Evolutionary conservation across 2,888 invertebrate genomes (phyloP).

Genomic region (Marronus borbonicus): DNA sequence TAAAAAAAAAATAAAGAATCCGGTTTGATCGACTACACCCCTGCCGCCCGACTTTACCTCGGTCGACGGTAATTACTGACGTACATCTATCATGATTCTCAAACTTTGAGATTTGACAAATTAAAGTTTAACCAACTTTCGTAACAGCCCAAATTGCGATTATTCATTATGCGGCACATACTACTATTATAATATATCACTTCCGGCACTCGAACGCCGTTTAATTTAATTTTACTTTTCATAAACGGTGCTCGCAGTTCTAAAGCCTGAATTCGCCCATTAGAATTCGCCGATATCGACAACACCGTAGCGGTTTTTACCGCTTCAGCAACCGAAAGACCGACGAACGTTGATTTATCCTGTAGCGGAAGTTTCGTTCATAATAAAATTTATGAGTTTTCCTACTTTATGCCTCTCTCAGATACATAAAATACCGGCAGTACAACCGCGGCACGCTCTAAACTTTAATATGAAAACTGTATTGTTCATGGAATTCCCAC

Average conservation of each 20-base stretch:
- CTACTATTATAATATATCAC: not conserved
- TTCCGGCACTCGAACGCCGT: not conserved
- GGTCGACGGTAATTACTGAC: too few relatives aligned
- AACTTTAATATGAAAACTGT: constrained; percentile 49
- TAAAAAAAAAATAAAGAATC: too few relatives aligned
- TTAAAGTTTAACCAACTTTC: not conserved
- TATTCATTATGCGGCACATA: not conserved
- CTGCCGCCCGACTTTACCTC: too few relatives aligned
- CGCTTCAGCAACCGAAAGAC: constrained; percentile 7
- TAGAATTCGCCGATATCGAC: constrained; percentile 18
- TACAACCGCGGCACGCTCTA: constrained; percentile 32
- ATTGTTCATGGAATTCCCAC: constrained; percentile 43
- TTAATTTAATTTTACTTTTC: constrained; percentile 5
- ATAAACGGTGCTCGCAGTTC: not conserved
- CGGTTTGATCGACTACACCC: too few relatives aligned
- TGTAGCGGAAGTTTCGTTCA: constrained; percentile 42
- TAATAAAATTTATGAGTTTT: constrained; percentile 47
- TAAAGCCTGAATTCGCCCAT: not conserved
- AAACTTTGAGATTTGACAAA: too few relatives aligned
- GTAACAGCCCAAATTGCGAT: not conserved
- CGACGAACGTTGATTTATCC: constrained; percentile 35
- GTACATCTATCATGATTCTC: too few relatives aligned
- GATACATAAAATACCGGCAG: constrained; percentile 46
- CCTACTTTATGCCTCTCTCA: constrained; percentile 41
- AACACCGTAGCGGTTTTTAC: constrained; percentile 21